Evolutionary conservation across 2,113 vertebrate genomes (phyloP).

Genomic region (Poeciliopsis turrubarensis): DNA sequence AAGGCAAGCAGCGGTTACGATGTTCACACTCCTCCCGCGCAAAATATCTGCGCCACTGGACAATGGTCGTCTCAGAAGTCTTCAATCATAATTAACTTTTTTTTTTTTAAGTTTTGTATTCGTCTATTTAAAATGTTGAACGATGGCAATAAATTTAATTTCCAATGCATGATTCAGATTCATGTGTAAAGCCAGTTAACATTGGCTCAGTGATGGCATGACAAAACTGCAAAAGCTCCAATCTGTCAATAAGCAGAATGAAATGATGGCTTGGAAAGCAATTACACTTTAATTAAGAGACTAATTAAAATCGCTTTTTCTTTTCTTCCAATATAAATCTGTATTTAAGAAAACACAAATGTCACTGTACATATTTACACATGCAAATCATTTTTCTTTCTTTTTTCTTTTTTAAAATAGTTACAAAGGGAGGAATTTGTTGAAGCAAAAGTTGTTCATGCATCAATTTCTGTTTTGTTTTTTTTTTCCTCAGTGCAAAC

Average conservation of each 20-base stretch:
- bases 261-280: conserved; percentile 3
- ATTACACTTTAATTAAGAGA: conserved; percentile 48
- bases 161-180: too few species aligned
- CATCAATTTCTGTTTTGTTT: conserved; percentile 9
- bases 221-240: background rate
- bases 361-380: conserved; percentile 67
- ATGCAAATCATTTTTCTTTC: conserved; percentile 1
- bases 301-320: conserved; percentile 32
- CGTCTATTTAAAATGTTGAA: too few species aligned
- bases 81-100: background rate
- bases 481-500: conserved; percentile 70
- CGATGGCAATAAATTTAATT: too few species aligned
- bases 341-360: conserved; percentile 46
- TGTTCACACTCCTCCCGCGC: too few species aligned
- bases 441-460: conserved; percentile 22
- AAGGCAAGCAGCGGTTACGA: too few species aligned
- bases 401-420: conserved; percentile 51
- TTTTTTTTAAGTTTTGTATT: too few species aligned
- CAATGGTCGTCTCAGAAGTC: background rate
- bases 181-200: too few species aligned
- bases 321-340: conserved; percentile 59
- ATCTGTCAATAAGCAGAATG: background rate
- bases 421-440: conserved; percentile 31
- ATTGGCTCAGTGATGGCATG: background rate
- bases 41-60: too few species aligned